Percentiles rank a stretch among this genome's conserved stretches.
phyloP scores from a whole-genome alignment of 2,888 invertebrate species.

The Sinotaia quadrata region DNA sequence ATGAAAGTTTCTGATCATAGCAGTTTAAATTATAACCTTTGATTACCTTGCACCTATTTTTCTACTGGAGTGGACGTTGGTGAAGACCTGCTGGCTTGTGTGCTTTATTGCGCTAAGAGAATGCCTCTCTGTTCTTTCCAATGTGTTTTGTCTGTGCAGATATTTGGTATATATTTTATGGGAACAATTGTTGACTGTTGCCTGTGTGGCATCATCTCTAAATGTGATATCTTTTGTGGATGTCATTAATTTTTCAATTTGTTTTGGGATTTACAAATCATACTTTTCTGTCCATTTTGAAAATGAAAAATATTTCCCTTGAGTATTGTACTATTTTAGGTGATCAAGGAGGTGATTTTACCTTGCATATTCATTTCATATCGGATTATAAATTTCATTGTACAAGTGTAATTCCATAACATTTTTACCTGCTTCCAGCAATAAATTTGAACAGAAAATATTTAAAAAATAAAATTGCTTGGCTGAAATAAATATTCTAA shows the following conservation, averaged over 20 bases:
- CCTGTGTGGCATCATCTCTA: constrained; percentile 10
- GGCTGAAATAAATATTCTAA: constrained; percentile 37
- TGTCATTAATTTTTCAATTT: constrained; percentile 8
- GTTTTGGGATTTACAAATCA: constrained; percentile 13
- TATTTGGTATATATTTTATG: constrained; percentile 2
- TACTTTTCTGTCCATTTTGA: neutral
- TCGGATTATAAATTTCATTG: constrained; percentile 18
- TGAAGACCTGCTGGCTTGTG: neutral
- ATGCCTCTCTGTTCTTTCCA: neutral
- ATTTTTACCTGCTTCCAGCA: constrained; percentile 37
- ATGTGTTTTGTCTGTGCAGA: neutral
- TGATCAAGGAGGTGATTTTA: neutral
- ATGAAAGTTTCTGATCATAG: too few relatives aligned
- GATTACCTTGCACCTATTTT: constrained; percentile 14
- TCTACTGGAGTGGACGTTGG: neutral
- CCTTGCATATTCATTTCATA: constrained; percentile 26
- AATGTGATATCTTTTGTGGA: constrained; percentile 16
- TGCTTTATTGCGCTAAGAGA: neutral
- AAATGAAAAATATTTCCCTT: neutral
- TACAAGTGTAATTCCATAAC: constrained; percentile 21
- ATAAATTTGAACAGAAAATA: constrained; percentile 29
- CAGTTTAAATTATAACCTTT: too few relatives aligned
- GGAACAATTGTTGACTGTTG: constrained; percentile 20
- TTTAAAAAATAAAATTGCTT: constrained; percentile 39
- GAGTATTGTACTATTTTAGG: neutral